phyloP scores from a whole-genome alignment of 2,797 vertebrate species.

The Mus caroli region DNA sequence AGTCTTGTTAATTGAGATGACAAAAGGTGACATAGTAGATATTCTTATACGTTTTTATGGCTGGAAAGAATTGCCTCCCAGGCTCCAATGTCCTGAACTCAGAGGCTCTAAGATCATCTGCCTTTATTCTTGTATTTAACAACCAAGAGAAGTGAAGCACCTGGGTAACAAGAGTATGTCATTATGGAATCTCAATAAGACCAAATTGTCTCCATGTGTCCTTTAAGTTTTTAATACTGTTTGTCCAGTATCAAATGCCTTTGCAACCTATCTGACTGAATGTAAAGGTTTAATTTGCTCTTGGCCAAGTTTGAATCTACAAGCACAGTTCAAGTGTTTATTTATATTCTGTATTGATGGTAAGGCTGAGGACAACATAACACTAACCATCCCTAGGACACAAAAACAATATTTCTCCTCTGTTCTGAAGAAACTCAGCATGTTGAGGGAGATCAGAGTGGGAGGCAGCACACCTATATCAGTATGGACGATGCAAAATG shows the following conservation, averaged over 20 bases:
- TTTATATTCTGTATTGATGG: slow-evolving; percentile 8
- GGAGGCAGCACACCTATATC: background rate
- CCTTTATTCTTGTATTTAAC: background rate
- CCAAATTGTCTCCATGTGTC: background rate
- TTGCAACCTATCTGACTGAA: background rate
- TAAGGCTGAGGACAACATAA: background rate
- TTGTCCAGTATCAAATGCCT: background rate
- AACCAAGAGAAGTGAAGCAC: background rate
- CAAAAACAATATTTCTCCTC: background rate
- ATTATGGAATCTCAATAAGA: background rate
- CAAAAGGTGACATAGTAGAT: background rate
- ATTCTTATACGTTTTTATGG: background rate
- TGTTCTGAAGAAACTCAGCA: background rate
- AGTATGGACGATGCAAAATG: background rate
- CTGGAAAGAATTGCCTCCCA: background rate
- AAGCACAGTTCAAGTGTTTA: background rate
- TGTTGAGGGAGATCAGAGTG: background rate
- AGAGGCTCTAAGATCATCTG: background rate
- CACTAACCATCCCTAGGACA: background rate
- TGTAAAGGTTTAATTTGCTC: background rate
- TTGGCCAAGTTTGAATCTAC: background rate
- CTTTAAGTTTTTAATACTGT: background rate
- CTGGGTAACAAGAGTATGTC: background rate
- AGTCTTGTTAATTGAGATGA: background rate
- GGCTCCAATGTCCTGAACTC: background rate